Evolutionary conservation across 1,140 invertebrate genomes (phyloP).

Genomic region (Nixonia krombeini): DNA sequence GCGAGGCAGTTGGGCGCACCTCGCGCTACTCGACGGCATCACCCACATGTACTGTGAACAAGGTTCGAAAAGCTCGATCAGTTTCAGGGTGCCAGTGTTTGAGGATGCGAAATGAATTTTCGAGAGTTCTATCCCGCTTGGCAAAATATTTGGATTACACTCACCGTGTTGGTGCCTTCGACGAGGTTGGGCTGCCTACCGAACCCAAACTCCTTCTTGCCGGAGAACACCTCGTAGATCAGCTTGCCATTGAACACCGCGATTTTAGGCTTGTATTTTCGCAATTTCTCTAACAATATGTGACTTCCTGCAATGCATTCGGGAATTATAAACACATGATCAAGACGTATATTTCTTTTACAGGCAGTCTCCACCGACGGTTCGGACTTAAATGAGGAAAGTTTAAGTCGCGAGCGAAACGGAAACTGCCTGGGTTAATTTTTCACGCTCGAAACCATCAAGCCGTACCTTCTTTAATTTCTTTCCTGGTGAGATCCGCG

Average conservation of each 20-base stretch:
- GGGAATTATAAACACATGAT: not conserved
- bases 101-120: too few relatives aligned
- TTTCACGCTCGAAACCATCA: too few relatives aligned
- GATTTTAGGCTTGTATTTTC: constrained; percentile 94
- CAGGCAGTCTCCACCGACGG: too few relatives aligned
- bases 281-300: constrained; percentile 91
- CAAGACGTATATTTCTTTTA: not conserved
- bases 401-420: too few relatives aligned
- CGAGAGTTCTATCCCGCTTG: too few relatives aligned
- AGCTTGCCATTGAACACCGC: constrained; percentile 99
- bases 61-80: too few relatives aligned
- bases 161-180: constrained; percentile 94
- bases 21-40: constrained; percentile 97
- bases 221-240: constrained; percentile 97
- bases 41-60: constrained; percentile 94
- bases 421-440: too few relatives aligned
- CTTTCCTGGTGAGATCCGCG: constrained; percentile 94
- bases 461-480: constrained; percentile 94
- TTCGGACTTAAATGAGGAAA: too few relatives aligned
- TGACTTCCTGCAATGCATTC: constrained; percentile 78
- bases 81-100: too few relatives aligned
- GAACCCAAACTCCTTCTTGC: constrained; percentile 97
- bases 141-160: too few relatives aligned
- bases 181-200: constrained; percentile 94
- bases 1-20: constrained; percentile 94